These are phyloP conservation scores for Lophotriccus pileatus DNA, from an alignment of 2,797 vertebrate species.

Conservation along the genomic window DNA sequence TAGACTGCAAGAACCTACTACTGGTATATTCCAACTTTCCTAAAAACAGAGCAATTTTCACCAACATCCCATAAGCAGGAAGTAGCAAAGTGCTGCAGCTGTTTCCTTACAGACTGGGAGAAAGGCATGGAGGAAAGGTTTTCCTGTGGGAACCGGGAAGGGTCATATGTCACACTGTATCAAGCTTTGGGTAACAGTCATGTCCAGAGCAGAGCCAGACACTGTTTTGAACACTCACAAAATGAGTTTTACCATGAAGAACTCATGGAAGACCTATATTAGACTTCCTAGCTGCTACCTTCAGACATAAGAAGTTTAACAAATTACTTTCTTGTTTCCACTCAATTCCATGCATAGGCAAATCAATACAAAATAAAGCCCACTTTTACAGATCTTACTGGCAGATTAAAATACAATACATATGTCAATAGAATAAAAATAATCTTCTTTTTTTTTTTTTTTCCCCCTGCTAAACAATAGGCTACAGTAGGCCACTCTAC, in stretches of 20 bases:
- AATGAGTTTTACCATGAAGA: background rate
- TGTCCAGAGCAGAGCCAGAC: background rate
- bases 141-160: background rate
- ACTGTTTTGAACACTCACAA: background rate
- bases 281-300: background rate
- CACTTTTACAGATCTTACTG: background rate
- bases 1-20: background rate
- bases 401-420: background rate
- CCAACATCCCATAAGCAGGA: background rate
- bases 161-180: background rate
- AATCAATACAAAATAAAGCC: background rate
- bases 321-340: background rate
- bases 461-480: background rate
- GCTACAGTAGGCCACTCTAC: background rate
- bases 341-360: background rate
- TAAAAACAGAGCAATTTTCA: background rate
- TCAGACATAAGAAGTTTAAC: background rate
- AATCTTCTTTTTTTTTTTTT: background rate
- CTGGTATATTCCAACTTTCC: background rate
- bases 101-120: constrained; percentile 15
- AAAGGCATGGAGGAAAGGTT: background rate
- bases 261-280: background rate
- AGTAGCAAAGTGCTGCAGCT: background rate
- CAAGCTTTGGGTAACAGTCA: background rate
- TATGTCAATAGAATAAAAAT: background rate